phyloP scores from a whole-genome alignment of 2,888 invertebrate species.

The Drosophila demipolita region DNA sequence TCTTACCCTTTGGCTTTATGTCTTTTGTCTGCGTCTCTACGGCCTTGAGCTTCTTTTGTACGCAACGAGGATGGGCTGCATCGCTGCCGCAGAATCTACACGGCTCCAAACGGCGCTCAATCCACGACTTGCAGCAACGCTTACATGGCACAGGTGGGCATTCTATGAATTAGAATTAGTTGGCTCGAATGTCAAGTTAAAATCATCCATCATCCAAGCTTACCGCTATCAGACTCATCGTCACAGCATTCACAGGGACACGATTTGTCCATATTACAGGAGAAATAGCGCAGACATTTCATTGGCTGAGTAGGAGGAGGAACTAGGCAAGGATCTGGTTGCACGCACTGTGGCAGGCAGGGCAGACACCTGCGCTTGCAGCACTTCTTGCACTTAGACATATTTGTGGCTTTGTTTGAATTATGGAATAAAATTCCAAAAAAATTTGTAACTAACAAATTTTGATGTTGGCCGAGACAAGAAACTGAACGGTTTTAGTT shows the following conservation, averaged over 20 bases:
- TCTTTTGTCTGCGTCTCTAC: constrained; percentile 8
- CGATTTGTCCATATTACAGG: constrained; percentile 77
- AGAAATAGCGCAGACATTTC: constrained; percentile 77
- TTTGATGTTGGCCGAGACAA: constrained; percentile 41
- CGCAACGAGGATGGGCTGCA: constrained; percentile 50
- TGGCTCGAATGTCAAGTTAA: no score
- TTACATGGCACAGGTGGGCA: constrained; percentile 65
- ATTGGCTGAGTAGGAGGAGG: neutral
- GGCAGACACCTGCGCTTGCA: constrained; percentile 35
- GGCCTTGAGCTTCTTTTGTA: constrained; percentile 31
- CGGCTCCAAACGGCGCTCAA: constrained; percentile 55
- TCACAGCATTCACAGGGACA: constrained; percentile 79
- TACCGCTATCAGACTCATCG: constrained; percentile 82
- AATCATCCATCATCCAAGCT: constrained; percentile 17
- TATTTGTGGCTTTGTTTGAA: constrained; percentile 18
- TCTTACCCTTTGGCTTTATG: constrained; percentile 16
- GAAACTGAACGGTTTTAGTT: constrained; percentile 29
- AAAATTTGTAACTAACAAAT: constrained; percentile 46
- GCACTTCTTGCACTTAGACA: constrained; percentile 43
- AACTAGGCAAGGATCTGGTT: constrained; percentile 60
- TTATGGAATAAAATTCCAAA: constrained; percentile 3
- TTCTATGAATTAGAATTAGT: constrained; percentile 34
- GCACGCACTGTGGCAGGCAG: constrained; percentile 34
- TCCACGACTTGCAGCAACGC: constrained; percentile 37
- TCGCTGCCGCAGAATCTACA: constrained; percentile 66